Conservation (phyloP, 2,113 vertebrate genomes). For the Todiramphus chloris region DNA sequence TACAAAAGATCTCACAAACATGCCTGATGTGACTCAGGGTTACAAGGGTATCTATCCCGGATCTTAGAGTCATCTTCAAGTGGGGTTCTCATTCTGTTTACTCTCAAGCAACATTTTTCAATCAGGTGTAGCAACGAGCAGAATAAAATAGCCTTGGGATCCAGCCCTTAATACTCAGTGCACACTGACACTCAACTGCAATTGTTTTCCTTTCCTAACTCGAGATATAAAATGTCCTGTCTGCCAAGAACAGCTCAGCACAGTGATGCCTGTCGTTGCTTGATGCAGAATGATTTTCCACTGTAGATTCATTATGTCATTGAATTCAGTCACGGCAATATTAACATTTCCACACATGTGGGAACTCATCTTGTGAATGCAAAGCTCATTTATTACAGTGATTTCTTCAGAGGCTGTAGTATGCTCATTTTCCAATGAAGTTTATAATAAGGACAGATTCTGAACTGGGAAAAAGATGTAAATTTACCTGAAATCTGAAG, state of each 20-base stretch:
- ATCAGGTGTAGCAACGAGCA: constrained; percentile 2
- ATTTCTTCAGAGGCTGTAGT: constrained; percentile 35
- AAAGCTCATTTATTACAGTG: constrained; percentile 60
- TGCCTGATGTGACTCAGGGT: neutral
- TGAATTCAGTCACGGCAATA: constrained; percentile 63
- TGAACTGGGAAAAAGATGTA: neutral
- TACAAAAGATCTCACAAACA: constrained; percentile 16
- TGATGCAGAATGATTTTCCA: constrained; percentile 65
- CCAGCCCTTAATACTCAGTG: neutral
- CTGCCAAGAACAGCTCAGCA: constrained; percentile 44
- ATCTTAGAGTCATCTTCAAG: neutral
- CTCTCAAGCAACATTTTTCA: constrained; percentile 14
- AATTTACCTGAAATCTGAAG: constrained; percentile 14
- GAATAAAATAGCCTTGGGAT: constrained; percentile 2
- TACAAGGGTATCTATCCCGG: neutral
- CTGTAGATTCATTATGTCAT: constrained; percentile 61
- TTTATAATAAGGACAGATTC: neutral
- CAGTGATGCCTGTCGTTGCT: constrained; percentile 61
- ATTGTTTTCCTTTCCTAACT: constrained; percentile 25
- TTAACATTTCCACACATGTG: constrained; percentile 63
- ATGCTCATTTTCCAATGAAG: neutral
- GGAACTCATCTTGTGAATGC: constrained; percentile 45
- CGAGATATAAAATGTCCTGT: neutral
- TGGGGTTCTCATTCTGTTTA: constrained; percentile 40
- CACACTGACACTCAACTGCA: neutral